A percentile compares a stretch with the other conserved stretches of the same genome.
These are phyloP conservation scores for Apamea anceps DNA, from an alignment of 2,888 invertebrate species.

Conservation along the genomic window DNA sequence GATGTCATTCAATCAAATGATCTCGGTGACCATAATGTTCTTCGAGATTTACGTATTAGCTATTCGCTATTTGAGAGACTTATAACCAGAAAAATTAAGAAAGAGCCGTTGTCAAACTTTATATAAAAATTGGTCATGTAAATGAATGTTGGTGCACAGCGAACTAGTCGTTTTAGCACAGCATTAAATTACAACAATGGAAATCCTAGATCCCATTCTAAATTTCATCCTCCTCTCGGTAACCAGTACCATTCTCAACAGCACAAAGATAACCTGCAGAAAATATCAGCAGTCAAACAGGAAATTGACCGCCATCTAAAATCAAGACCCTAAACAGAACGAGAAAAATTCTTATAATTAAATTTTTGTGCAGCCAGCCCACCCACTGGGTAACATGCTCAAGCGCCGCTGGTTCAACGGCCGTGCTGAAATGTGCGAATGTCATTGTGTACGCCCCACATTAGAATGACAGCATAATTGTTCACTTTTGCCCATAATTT, in stretches of 20 bases:
- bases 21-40: constrained; percentile 20
- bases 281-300: background rate
- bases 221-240: no score
- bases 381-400: constrained; percentile 63
- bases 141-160: background rate
- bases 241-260: background rate
- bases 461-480: constrained; percentile 75
- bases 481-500: constrained; percentile 44
- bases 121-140: background rate
- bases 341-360: constrained; percentile 62
- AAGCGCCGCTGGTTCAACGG: constrained; percentile 75
- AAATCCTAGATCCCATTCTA: background rate
- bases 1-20: constrained; percentile 19
- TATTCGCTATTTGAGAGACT: background rate
- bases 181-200: background rate
- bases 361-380: constrained; percentile 63
- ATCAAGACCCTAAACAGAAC: constrained; percentile 34
- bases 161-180: background rate
- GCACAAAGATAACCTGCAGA: background rate
- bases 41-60: constrained; percentile 17
- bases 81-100: background rate
- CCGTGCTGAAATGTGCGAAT: constrained; percentile 80
- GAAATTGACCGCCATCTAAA: constrained; percentile 28
- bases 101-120: background rate
- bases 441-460: constrained; percentile 75